Evolutionary conservation across 2,113 vertebrate species (phyloP), one percentile per base, ranked within the genome.

Genomic region (Coptodon bakossiorum): DNA sequence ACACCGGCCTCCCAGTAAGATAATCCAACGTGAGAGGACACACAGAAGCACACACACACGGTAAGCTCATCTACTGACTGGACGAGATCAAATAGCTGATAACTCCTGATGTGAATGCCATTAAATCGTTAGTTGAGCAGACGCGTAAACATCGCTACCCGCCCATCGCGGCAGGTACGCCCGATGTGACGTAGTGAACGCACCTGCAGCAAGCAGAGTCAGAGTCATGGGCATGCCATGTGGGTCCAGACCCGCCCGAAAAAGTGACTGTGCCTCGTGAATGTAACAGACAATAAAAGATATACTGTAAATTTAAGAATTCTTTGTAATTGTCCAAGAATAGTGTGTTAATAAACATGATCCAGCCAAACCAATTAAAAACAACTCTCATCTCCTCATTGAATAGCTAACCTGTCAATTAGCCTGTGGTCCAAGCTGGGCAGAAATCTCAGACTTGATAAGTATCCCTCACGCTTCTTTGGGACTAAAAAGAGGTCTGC

Each of bases 141-240:
- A 9, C 16, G 0, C 1, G 2, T 34, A 5, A 34, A 61, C 5
- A 17, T 34, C 2, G 3, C 9, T 63, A 10, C 29, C 29, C 9
- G 9, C 29, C 29, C 59, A 34, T 17, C 2, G 2, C 9, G 1
- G 57, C 56, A 57, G 24, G 24, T 57, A 29, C 1, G 13, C 24
- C 56, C 9, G 38, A 40, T 40, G 9, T 38, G 38, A 38, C 38
- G 38, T 40, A 40, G 10, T 40, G 38, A 40, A 40, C 10, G 9
- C 38, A 10, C 38, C 24, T 59, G 7, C 24, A 57, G 13, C 56
- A 57, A 29, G 13, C 7, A 57, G 12, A 4, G 6, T 5, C 22
- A 10, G 54, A 1, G 13, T 59, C 56, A 59, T 3, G 24, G 56
- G 56, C 13, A 56, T 22, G 54, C 11, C 3, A 4, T 57, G 24